phyloP scores from a whole-genome alignment of 2,888 invertebrate genomes.

The Amphipyra tragopoginis region DNA sequence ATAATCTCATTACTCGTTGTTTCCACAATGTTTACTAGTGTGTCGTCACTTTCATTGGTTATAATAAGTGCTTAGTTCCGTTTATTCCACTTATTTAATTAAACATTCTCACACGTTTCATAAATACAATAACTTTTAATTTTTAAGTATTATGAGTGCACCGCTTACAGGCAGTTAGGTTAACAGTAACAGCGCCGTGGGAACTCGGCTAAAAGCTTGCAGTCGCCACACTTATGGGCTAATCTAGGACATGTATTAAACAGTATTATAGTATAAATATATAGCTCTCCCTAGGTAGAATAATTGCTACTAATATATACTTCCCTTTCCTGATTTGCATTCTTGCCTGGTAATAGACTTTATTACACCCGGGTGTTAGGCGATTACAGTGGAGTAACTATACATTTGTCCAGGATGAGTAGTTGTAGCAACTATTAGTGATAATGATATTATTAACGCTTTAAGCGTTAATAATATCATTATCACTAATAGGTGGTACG shows the following conservation, averaged over 20 bases:
- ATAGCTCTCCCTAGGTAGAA: too few relatives aligned
- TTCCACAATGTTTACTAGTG: conserved; percentile 63
- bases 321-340: too few relatives aligned
- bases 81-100: conserved; percentile 87
- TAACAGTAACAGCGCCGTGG: conserved; percentile 86
- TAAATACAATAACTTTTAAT: conserved; percentile 88
- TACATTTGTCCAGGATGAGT: too few relatives aligned
- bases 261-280: neutral
- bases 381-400: too few relatives aligned
- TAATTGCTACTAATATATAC: too few relatives aligned
- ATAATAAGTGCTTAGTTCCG: conserved; percentile 76
- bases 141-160: conserved; percentile 86
- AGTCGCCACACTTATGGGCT: conserved; percentile 61
- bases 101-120: conserved; percentile 88
- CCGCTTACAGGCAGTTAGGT: conserved; percentile 86
- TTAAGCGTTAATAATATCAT: too few relatives aligned
- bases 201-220: conserved; percentile 83
- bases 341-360: too few relatives aligned
- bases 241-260: conserved; percentile 35
- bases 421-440: too few relatives aligned
- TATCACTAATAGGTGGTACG: too few relatives aligned
- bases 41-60: conserved; percentile 81
- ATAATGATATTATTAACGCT: too few relatives aligned
- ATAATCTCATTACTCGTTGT: conserved; percentile 68
- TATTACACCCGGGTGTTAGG: too few relatives aligned